Evolutionary conservation across 2,113 vertebrate genomes (phyloP), one percentile per base, ranked within the genome.

Genomic region (Carollia perspicillata): DNA sequence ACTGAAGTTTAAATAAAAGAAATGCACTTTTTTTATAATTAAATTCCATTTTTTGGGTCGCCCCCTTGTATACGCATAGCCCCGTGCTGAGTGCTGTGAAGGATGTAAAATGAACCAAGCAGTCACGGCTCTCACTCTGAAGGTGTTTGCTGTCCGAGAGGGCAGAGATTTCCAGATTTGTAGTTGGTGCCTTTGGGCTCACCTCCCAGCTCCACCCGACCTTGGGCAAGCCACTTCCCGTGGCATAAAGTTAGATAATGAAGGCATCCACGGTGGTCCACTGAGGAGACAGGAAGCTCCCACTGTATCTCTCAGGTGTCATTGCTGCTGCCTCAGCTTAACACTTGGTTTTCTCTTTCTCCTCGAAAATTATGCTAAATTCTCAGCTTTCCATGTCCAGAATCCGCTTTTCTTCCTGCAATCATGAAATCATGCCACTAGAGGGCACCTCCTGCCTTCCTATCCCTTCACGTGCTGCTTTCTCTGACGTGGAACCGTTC

Each of bases 391-490:
- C 5, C 3, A 2, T 65, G 20, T 23, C 6, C 20, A n/a, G 28
- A 58, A 37, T 20, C n/a, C 18, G 4, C 49, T 13, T 44, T 63
- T 84, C 51, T 49, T 44, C 20, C 65, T 0, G 11, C 18, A 58
- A 13, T 60, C 18, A 17, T 2, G 40, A 6, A 44, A 28, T 22
- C 0, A 0, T 6, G 51, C 93, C 97, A 85, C 90, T 55, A 95
- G 97, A 85, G 96, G 97, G 97, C 72, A 18, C 53, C 20, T 44
- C n/a, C 18, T 30, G 55, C 77, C 86, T 83, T 86, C 26, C 60
- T 83, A 69, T 65, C n/a, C 28, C 44, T 42, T 35, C 26, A 2
- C 3, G 10, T 13, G 44, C 42, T 16, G 49, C 37, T 33, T 22
- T 72, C 11, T 71, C n/a, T 35, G 18, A 44, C 22, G 60, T 4